Evolutionary conservation across 2,113 vertebrate species (phyloP), one percentile per base, ranked within the genome.

Genomic region (Antennarius striatus): DNA sequence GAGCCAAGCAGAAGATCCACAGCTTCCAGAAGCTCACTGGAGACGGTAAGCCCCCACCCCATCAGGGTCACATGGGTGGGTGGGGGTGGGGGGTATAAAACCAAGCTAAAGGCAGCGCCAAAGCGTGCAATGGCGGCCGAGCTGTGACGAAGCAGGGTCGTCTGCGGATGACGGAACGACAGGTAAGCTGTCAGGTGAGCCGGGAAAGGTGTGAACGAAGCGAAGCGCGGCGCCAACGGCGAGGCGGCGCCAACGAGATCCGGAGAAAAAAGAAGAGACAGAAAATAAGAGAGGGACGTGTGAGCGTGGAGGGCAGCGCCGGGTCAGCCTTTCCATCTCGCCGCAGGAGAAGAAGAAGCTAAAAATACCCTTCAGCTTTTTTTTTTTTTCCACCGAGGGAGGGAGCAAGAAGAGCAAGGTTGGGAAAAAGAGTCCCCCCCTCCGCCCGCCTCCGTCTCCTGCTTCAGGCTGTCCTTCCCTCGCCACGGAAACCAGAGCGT

Each of bases 1-100:
- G 94, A 93, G 96, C 97, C 93, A 98, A 98, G 92, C 95, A 97
- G 91, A 95, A 99, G 93, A 96, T 99, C 90, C 94, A 96, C 92
- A 96, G 91, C 90, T 97, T 95, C 80, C 96, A 97, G 90, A 95
- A 95, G 87, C 89, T 91, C 76, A 95, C 95, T 63, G 94, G 94
- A 91, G 93, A 94, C 71, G 95, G 96, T 96, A 92, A 84, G 94
- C 30, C 40, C 11, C 17, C 10, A 36, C n/a, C n/a, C 1, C 32
- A 4, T 55, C 29, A 36, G 8, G 50, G 22, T 22, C 22, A 22
- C 22, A 58, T 49, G n/a, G 68, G 54, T 59, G 59, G 28, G 39
- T 16, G 22, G 54, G 50, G 32, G 56, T n/a, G 64, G 53, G 53
- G 43, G 68, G 12, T n/a, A n/a, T 32, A 48, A 58, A 70, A 66